Evolutionary conservation across 2,113 vertebrate species (phyloP), one percentile per base, ranked within the genome.

Genomic region (Nycticorax nycticorax): DNA sequence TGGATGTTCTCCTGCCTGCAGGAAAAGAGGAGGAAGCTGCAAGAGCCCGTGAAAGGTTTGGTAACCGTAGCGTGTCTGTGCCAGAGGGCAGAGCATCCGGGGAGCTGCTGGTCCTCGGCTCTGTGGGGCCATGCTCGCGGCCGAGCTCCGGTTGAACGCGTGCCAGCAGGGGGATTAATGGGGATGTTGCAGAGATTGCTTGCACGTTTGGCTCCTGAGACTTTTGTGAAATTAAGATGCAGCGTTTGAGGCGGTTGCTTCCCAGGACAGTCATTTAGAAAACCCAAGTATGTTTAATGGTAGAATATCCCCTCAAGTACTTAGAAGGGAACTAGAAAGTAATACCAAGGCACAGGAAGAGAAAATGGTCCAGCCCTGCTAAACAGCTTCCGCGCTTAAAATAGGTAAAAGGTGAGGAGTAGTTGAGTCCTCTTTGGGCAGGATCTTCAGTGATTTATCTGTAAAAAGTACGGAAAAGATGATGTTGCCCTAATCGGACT

Each of bases 261-360:
- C 82, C 67, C 92, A 96, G 95, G 96, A 85, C 86, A 92, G 91
- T 91, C 91, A 90, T 92, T 96, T 96, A 97, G 94, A 96, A 93
- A 94, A 95, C 84, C 62, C 86, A 21, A 94, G 63, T 82, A 71
- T 89, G 91, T 89, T 97, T 95, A 93, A 73, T 95, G 86, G 86
- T 80, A 92, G 69, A 91, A 53, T 85, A 89, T 96, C 91, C 81
- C 84, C 95, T 75, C 30, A 91, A 92, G 80, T 92, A 78, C 92
- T 95, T 96, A 93, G 88, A 95, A 92, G 50, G 81, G 89, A 96
- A 92, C 91, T 95, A 96, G 91, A 97, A 97, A 96, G 96, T 97
- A 95, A 92, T 91, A 96, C 87, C 81, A 6, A 67, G 96, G 93
- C 87, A 97, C 87, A 88, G 94, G 93, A 94, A 96, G 92, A 87